Conservation (phyloP, 2,888 invertebrate species). For the Callyntrura guangdongensis region DNA sequence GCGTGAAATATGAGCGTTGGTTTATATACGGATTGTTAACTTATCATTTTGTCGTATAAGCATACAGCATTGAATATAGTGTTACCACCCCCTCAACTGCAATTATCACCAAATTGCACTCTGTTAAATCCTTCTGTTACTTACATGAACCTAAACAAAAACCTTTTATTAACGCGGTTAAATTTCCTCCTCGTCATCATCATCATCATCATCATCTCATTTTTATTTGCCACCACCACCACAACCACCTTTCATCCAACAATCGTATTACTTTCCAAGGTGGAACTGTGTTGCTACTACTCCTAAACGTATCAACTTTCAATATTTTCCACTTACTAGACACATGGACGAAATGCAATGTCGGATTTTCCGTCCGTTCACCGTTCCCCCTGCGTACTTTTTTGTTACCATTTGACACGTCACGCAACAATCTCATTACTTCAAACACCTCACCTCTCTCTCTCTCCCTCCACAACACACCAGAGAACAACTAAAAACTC, state of each 20-base stretch:
- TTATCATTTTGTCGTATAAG: background rate
- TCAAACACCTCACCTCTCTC: slow-evolving; percentile 59
- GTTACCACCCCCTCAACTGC: background rate
- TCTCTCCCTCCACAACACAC: slow-evolving; percentile 14
- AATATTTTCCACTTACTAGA: background rate
- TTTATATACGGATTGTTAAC: slow-evolving; percentile 6
- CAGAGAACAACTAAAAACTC: slow-evolving; percentile 41
- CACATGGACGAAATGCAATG: slow-evolving; percentile 52
- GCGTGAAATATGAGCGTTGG: slow-evolving; percentile 14
- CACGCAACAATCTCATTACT: slow-evolving; percentile 82
- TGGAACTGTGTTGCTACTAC: background rate
- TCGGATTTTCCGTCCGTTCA: slow-evolving; percentile 55
- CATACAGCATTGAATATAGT: background rate
- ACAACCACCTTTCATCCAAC: background rate
- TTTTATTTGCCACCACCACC: slow-evolving; percentile 36
- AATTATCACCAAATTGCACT: background rate
- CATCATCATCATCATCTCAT: slow-evolving; percentile 17
- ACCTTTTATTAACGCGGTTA: background rate
- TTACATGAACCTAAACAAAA: too few species aligned
- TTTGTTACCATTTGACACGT: slow-evolving; percentile 67
- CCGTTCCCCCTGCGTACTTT: slow-evolving; percentile 51
- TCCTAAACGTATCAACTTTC: background rate
- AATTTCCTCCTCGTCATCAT: slow-evolving; percentile 49
- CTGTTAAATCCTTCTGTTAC: background rate
- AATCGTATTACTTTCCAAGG: background rate